These are phyloP conservation scores for Ardeotis arabs DNA, from an alignment of 2,113 vertebrate species.

Conservation along the genomic window DNA sequence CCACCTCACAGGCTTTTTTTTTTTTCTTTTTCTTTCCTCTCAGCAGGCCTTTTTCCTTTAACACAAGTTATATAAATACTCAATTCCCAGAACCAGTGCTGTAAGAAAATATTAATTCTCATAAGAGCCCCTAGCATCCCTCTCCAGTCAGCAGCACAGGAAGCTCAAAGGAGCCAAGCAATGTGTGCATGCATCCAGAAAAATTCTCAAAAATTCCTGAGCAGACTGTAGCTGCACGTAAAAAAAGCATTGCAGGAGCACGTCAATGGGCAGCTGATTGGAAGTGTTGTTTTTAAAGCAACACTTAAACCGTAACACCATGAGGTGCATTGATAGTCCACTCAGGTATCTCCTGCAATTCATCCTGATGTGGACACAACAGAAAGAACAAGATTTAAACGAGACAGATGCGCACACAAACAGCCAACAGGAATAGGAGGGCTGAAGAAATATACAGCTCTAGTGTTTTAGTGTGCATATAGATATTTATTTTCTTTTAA, in stretches of 20 bases:
- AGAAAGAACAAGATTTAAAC: neutral
- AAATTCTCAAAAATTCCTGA: neutral
- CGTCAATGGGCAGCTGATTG: neutral
- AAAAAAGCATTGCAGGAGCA: neutral
- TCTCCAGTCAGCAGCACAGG: neutral
- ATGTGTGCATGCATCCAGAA: neutral
- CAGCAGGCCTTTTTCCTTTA: neutral
- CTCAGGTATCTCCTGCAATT: neutral
- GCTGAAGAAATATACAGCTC: neutral
- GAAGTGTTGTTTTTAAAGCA: neutral
- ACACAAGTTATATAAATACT: neutral
- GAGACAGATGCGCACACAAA: neutral
- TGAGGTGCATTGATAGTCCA: neutral
- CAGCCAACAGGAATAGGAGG: neutral
- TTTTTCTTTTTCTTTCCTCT: neutral
- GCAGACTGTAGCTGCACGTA: neutral
- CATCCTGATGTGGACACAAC: neutral
- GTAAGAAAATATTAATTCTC: neutral
- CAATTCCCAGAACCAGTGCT: neutral
- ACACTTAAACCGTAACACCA: rapidly evolving
- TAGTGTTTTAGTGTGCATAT: neutral
- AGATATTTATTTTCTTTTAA: neutral
- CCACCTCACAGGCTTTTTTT: neutral
- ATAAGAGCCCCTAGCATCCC: neutral
- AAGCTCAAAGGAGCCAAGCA: neutral